Base-by-base conservation (phyloP, 1,140 invertebrate genomes). In the Lucilia sericata region DNA sequence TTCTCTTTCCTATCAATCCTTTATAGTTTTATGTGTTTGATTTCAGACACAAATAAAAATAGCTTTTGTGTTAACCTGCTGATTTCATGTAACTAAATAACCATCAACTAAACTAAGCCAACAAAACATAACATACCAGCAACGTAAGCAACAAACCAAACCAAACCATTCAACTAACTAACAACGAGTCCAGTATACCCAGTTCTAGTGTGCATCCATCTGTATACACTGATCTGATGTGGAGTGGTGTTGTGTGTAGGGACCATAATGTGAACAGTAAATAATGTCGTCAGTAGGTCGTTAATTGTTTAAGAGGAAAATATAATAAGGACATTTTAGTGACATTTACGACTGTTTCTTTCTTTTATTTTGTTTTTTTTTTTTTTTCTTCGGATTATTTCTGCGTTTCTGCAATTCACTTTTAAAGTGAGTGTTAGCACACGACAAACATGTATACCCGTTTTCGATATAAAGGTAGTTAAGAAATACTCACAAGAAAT, bases 231-330 rank as follows among this genome's bases (percentile, higher is more conserved):
- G 42, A 42, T 42, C 10, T 42, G 42, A 8, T 42, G 10, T 42
- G 42, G 42, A 42, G 42, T 42, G 42, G 2, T 42, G 42, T 42
- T 7, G 5, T 42, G 42, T 42, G 42, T 42, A 42, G 42, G 42
- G 42, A 55, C 3, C 49, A 13, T 19, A 49, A 80, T 80, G 19
- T 5, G 21, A 80, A 19, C 42, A 19, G 76, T 80, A 80, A 80
- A 49, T 80, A 80, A 80, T 74, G 81, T 82, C 36, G 75, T 47
- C 84, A 84, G 81, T 84, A 82, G 84, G 81, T 84, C 81, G 81
- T 84, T 84, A 84, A 84, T 84, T 82, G 81, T 82, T 84, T 82
- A 78, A 80, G 81, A 82, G 84, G 81, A 84, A 82, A 55, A 84
- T 84, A 65, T 84, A 84, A 84, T 81, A 82, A 76, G 74, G 74